These are phyloP conservation scores for Apotomis capreana DNA, from an alignment of 2,888 invertebrate species.

Conservation along the genomic window DNA sequence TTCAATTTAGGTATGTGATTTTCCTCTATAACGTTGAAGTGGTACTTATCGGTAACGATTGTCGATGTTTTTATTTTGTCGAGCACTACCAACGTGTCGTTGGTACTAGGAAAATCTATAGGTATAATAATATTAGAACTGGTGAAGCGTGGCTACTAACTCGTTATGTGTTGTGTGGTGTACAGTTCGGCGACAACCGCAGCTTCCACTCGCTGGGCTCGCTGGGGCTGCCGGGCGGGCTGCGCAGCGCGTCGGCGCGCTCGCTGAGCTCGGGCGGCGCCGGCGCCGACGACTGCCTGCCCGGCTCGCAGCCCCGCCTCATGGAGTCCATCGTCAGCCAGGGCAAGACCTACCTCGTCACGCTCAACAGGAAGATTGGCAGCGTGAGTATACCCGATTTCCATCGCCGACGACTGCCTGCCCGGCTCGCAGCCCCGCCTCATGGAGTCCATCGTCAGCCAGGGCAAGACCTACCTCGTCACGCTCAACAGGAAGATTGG, in stretches of 20 bases:
- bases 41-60: no score
- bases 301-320: slow-evolving; percentile 63
- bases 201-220: slow-evolving; percentile 66
- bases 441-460: slow-evolving; percentile 76
- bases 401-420: slow-evolving; percentile 53
- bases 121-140: no score
- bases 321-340: slow-evolving; percentile 77
- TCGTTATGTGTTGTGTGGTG: no score
- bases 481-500: slow-evolving; percentile 74
- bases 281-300: slow-evolving; percentile 53
- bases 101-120: no score
- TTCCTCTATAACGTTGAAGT: no score
- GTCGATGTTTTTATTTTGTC: no score
- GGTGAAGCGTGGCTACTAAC: no score
- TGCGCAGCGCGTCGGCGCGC: slow-evolving; percentile 48
- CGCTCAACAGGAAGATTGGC: slow-evolving; percentile 73
- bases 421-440: slow-evolving; percentile 63
- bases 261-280: slow-evolving; percentile 46
- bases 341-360: slow-evolving; percentile 76
- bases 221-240: slow-evolving; percentile 61
- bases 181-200: slow-evolving; percentile 67
- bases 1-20: no score
- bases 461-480: slow-evolving; percentile 75
- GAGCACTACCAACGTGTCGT: no score
- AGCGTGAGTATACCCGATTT: no score